These are phyloP conservation scores for Salarias fasciatus DNA, from an alignment of 2,797 vertebrate genomes.

Conservation along the genomic window DNA sequence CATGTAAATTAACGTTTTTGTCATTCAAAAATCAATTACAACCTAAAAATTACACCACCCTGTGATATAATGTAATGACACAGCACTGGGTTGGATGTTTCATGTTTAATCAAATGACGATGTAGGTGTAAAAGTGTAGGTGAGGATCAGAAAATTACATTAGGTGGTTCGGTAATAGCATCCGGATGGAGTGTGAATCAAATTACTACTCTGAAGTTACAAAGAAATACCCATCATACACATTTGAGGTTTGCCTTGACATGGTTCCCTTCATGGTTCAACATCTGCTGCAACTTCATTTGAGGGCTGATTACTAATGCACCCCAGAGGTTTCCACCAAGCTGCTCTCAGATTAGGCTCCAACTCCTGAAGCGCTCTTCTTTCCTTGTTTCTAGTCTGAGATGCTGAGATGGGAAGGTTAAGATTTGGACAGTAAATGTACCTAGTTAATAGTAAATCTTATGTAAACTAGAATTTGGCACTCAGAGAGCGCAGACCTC, in stretches of 20 bases:
- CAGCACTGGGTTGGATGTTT: neutral
- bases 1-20: neutral
- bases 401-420: neutral
- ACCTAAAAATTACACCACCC: neutral
- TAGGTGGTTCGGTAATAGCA: conserved; percentile 3
- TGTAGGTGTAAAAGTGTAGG: neutral
- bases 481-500: too few species aligned
- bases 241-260: conserved; percentile 11
- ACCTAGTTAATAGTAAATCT: too few species aligned
- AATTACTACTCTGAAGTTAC: neutral
- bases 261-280: conserved; percentile 32
- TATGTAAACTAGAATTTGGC: too few species aligned
- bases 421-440: too few species aligned
- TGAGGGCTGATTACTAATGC: conserved; percentile 43
- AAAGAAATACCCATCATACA: conserved; percentile 10
- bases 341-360: conserved; percentile 30
- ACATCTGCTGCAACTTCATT: conserved; percentile 51
- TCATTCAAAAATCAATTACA: too few species aligned
- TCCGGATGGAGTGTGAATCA: neutral
- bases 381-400: conserved; percentile 19
- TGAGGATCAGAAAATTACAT: neutral
- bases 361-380: conserved; percentile 30
- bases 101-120: neutral
- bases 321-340: conserved; percentile 20
- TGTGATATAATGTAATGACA: neutral